Evolutionary conservation across 2,888 invertebrate genomes (phyloP), one percentile per base, ranked within the genome.

Genomic region (Morpho deidamia): DNA sequence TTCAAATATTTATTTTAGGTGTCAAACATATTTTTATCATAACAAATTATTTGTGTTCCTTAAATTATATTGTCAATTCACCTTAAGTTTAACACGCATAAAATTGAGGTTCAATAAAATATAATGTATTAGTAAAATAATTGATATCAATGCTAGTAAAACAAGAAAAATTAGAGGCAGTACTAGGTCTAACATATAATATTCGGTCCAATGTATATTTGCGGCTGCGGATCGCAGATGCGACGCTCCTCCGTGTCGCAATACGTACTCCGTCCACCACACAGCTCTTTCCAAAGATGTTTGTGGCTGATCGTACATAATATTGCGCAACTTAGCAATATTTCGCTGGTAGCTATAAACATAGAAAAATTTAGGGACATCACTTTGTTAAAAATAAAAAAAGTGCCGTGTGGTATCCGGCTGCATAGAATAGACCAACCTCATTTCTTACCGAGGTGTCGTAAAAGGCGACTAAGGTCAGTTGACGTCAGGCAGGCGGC

Each of bases 241-340:
- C 7, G 37, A 23, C 0, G 59, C 64, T 0, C 67, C 66, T 0
- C 60, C 58, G 39, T 64, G 62, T 5, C 67, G 40, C 11, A 69
- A 46, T 0, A 66, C 46, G n/a, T 68, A 55, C 8, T 67, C 66
- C 7, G 61, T 66, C 68, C 68, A 69, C 69, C 66, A 67, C 0
- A 67, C 56, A 7, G 65, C 67, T 23, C 62, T 46, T 12, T 65
- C 61, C 14, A 68, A 37, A 0, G 64, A 53, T 9, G 49, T 43
- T 10, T 62, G 55, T 4, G 63, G 62, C 32, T 65, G 63, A 23
- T 68, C 68, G 7, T 49, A 44, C 50, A 67, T 62, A 9, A 61
- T 38, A 8, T 35, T 32, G 8, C 63, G 58, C 7, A 68, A 35
- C 23, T 44, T 57, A 0, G 47, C 38, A 4, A 65, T 55, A 34